Base-by-base conservation (phyloP, 2,888 invertebrate genomes). In the Anorthoa munda region DNA sequence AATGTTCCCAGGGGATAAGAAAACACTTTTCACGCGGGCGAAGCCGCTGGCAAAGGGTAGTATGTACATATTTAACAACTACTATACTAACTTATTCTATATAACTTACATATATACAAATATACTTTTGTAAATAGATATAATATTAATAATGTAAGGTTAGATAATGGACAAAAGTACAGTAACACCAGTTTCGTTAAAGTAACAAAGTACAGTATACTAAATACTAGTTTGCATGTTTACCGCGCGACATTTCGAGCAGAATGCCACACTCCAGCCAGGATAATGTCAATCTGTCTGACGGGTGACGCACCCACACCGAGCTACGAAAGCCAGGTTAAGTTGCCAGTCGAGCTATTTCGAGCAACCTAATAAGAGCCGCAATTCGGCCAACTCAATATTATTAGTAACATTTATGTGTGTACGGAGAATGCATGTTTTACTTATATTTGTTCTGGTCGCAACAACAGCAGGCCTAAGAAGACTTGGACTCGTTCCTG, bases 261-360 rank as follows among this genome's bases (percentile, higher is more conserved):
- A 75, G 83, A 89, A 89, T 88, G 88, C 84, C 89, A 86, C 73
- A 81, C 82, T 79, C 75, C 69, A 76, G 78, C 76, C 59, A 78
- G 89, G 85, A 89, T 90, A 90, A 90, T 89, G 89, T 88, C 90
- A 90, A 78, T 82, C 85, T 81, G 77, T 73, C 74, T 23, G 87
- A 85, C 87, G 71, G 68, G 75, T 63, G 72, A 72, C 72, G 75
- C 75, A 72, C 81, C 74, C 66, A 83, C 82, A 81, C 81, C 63
- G 60, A 61, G 67, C 59, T 48, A 76, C 77, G 58, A 82, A 86
- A 83, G 76, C 81, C 78, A 75, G 69, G 72, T 83, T 74, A 75
- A 69, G 69, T 78, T 80, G 61, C 76, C 77, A 74, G 65, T 46
- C 45, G 26, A 60, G 59, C 45, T 77, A 69, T 75, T 77, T 75